Evolutionary conservation across 1,140 invertebrate genomes (phyloP).

Genomic region (Aradophagus sp.): DNA sequence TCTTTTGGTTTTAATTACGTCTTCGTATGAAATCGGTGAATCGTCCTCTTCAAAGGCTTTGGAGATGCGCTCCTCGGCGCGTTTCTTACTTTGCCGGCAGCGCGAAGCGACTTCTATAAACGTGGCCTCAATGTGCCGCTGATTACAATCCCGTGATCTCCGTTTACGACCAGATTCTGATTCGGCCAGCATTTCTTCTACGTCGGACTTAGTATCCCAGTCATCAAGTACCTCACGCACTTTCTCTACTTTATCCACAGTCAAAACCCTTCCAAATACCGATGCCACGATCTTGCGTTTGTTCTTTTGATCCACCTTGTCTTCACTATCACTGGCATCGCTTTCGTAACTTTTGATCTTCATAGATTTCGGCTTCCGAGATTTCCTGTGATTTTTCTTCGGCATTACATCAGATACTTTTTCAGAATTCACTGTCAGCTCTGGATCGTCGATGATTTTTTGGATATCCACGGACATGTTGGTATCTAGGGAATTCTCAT

Average conservation of each 20-base stretch:
- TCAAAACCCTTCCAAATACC: conserved; percentile 69
- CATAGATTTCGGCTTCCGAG: background rate
- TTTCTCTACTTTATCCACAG: conserved; percentile 67
- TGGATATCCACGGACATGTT: conserved; percentile 61
- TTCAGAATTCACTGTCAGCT: conserved; percentile 39
- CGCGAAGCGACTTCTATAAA: conserved; percentile 41
- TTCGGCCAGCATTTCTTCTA: conserved; percentile 13
- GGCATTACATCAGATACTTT: background rate
- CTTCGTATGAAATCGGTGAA: conserved; percentile 2
- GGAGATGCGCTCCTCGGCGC: conserved; percentile 65
- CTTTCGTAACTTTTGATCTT: conserved; percentile 59
- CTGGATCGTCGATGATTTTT: conserved; percentile 61
- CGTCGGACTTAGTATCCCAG: conserved; percentile 69
- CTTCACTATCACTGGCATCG: conserved; percentile 59
- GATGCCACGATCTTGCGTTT: conserved; percentile 71
- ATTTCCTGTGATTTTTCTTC: conserved; percentile 2
- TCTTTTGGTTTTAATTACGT: background rate
- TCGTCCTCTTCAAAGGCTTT: conserved; percentile 41
- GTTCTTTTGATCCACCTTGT: conserved; percentile 54
- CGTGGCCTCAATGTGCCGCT: conserved; percentile 4
- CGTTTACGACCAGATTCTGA: conserved; percentile 14
- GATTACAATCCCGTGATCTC: conserved; percentile 12
- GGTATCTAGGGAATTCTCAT: conserved; percentile 59
- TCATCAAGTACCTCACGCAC: conserved; percentile 71
- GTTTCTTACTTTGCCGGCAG: conserved; percentile 68